Evolutionary conservation across 23 tunicate species (phyloP), one percentile per base, ranked within the genome.

Genomic region (Trididemnum nubilum): DNA sequence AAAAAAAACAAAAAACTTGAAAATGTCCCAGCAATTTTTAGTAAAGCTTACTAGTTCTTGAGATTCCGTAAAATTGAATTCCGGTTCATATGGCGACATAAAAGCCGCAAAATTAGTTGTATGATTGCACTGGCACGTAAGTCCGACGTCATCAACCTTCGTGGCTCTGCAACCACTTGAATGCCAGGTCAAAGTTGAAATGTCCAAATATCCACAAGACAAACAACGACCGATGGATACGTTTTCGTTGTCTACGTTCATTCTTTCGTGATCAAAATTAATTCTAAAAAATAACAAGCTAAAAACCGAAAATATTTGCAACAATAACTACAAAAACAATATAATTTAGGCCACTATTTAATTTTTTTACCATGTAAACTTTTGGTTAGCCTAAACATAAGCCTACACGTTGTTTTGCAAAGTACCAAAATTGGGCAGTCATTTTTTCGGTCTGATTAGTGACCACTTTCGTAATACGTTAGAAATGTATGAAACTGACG

Each of bases 81-180:
- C 64, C 0, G 78, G 29, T 37, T 60, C 36, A 49, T 71, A 80
- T 1, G 97, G 97, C 35, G 85, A 67, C 97, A 92, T 92, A 32
- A 92, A 86, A 23, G 97, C 97, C 2, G 91, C 97, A 71, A 92
- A 92, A 52, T 92, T 92, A 15, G 97, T 92, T 54, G 97, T 92
- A 80, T 92, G 97, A 66, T 86, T 86, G 72, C 97, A 92, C 36
- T 78, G 65, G 60, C 97, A 92, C 18, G 88, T 92, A 15, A 92
- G 82, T 7, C 91, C 97, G 1, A 25, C 78, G 50, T 61, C 78
- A 51, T 92, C 85, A 34, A 52, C 92, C 2, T 71, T 63, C 35
- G 34, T 63, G 1, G 63, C 92, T 63, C 36, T 2, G 33, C 97
- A 92, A 24, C 97, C 97, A 1, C 35, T 36, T 0, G 69, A 35